These are phyloP conservation scores for Perca schrenkii DNA, from an alignment of 2,113 vertebrate species.

Conservation along the genomic window DNA sequence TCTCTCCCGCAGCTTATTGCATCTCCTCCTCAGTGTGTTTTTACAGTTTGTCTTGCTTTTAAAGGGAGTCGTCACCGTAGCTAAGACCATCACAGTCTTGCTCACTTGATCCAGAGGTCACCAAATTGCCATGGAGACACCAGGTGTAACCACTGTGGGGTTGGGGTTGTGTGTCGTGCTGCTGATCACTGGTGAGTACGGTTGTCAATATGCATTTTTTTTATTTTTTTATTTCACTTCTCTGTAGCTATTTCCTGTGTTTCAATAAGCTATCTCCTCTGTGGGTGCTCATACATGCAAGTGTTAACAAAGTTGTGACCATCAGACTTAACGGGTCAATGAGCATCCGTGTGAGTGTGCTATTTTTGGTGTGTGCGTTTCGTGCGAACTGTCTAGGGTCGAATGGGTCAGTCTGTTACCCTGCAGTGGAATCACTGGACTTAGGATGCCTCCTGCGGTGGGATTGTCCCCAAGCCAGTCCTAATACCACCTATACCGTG, in stretches of 20 bases:
- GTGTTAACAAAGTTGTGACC: constrained; percentile 60
- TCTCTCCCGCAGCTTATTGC: constrained; percentile 9
- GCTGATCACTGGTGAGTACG: constrained; percentile 66
- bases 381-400: constrained; percentile 69
- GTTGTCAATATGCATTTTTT: too few relatives aligned
- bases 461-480: constrained; percentile 73
- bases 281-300: not conserved
- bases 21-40: constrained; percentile 12
- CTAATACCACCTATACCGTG: constrained; percentile 79
- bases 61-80: not conserved
- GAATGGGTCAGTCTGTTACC: constrained; percentile 67
- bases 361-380: constrained; percentile 62
- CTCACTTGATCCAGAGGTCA: constrained; percentile 19
- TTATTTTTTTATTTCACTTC: not conserved
- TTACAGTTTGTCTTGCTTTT: constrained; percentile 13
- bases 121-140: constrained; percentile 38
- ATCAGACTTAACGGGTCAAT: constrained; percentile 46
- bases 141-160: not conserved
- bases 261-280: not conserved
- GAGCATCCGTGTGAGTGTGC: constrained; percentile 35
- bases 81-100: not conserved
- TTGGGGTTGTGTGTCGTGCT: constrained; percentile 22
- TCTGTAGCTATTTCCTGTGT: not conserved
- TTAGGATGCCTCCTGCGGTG: constrained; percentile 81
- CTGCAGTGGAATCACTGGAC: constrained; percentile 71